Evolutionary conservation across 2,888 invertebrate genomes (phyloP).

Genomic region (Lepidonotus clava): DNA sequence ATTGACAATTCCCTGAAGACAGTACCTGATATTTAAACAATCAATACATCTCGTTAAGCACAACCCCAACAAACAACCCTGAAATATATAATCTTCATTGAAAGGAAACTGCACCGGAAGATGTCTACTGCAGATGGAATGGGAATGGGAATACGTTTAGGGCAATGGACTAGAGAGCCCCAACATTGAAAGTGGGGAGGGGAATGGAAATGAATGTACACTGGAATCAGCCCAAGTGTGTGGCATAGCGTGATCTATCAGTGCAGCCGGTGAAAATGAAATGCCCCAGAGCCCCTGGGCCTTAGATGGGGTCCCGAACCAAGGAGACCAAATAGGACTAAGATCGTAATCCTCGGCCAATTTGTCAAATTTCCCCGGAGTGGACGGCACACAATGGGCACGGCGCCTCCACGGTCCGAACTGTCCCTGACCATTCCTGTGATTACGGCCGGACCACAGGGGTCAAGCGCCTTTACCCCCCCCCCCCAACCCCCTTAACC

Average conservation of each 20-base stretch:
- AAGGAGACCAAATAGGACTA: slow-evolving; percentile 39
- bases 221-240: no score
- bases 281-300: neutral
- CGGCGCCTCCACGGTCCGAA: neutral
- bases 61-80: no score
- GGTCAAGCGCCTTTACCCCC: neutral
- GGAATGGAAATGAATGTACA: no score
- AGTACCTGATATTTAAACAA: no score
- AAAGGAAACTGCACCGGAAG: no score
- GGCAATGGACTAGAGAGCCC: no score
- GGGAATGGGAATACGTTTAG: neutral
- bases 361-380: slow-evolving; percentile 38
- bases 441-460: slow-evolving; percentile 2
- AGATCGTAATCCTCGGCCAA: slow-evolving; percentile 44
- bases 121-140: neutral
- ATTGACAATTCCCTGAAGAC: no score
- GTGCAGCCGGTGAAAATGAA: neutral
- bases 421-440: neutral
- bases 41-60: no score
- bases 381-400: slow-evolving; percentile 28
- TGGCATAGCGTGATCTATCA: slow-evolving; percentile 15
- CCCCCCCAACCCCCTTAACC: neutral
- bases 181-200: no score
- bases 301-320: neutral
- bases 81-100: no score